Conservation (phyloP, 1,140 invertebrate genomes). For the Paralvinella palmiformis region DNA sequence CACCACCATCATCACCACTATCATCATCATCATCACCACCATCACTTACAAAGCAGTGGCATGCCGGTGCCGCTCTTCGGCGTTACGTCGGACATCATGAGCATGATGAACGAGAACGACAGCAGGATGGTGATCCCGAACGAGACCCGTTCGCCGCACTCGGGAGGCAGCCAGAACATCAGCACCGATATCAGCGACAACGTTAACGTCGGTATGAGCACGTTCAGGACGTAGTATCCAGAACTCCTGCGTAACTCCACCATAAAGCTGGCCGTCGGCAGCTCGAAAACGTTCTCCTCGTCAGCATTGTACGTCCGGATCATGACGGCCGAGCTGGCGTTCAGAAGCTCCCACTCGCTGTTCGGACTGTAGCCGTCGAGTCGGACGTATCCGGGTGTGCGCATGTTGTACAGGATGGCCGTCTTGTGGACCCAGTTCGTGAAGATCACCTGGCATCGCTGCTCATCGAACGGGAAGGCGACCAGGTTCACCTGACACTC, state of each 20-base stretch:
- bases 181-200: not conserved
- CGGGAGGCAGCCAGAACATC: conserved; percentile 91
- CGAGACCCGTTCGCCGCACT: conserved; percentile 93
- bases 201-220: not conserved
- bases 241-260: not conserved
- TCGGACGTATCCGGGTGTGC: not conserved
- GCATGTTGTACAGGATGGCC: not conserved
- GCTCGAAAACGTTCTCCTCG: not conserved
- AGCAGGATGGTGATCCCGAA: conserved; percentile 8
- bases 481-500: not conserved
- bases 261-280: not conserved
- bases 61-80: not conserved
- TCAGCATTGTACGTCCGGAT: too few species aligned
- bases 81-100: not conserved
- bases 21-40: not conserved
- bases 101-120: conserved; percentile 1
- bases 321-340: not conserved
- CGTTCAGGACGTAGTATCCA: not conserved
- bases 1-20: not conserved
- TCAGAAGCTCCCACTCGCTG: not conserved
- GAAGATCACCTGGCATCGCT: not conserved
- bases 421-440: not conserved
- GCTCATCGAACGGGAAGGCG: not conserved
- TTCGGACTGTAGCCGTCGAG: not conserved
- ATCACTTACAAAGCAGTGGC: conserved; percentile 5